These are phyloP conservation scores for Globodera ellingtonae DNA, from an alignment of 1,140 invertebrate species.

Conservation along the genomic window DNA sequence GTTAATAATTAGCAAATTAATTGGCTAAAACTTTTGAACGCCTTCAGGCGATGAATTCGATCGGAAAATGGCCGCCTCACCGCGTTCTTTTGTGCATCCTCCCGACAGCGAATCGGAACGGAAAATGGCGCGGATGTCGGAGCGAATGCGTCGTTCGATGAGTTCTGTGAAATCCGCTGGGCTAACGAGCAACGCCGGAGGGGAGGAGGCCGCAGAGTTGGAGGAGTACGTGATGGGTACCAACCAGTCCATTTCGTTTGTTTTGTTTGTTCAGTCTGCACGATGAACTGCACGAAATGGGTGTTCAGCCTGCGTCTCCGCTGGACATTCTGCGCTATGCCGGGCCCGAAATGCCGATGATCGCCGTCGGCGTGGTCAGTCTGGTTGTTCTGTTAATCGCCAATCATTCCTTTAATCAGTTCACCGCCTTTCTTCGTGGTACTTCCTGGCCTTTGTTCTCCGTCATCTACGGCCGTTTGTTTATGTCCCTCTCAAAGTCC, in stretches of 20 bases:
- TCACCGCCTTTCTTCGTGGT: slow-evolving; percentile 54
- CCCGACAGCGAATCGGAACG: background rate
- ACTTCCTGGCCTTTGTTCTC: slow-evolving; percentile 61
- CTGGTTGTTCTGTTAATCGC: background rate
- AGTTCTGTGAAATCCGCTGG: slow-evolving; percentile 33
- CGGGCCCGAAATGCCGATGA: slow-evolving; percentile 37
- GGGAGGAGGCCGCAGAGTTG: slow-evolving; percentile 21
- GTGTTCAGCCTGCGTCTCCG: slow-evolving; percentile 44
- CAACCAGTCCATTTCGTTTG: slow-evolving; percentile 46
- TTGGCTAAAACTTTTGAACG: no score
- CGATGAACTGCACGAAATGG: slow-evolving; percentile 55
- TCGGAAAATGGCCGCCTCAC: background rate
- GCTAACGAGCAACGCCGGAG: slow-evolving; percentile 1
- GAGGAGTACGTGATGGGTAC: slow-evolving; percentile 65
- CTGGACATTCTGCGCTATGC: slow-evolving; percentile 55
- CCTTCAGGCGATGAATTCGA: no score
- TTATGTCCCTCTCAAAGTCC: slow-evolving; percentile 43
- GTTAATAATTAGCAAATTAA: no score
- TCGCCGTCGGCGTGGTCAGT: slow-evolving; percentile 30
- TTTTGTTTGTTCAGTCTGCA: slow-evolving; percentile 20
- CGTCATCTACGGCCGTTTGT: slow-evolving; percentile 59
- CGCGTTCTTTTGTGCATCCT: background rate
- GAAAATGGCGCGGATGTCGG: slow-evolving; percentile 15
- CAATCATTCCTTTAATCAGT: slow-evolving; percentile 18
- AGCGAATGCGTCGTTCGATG: slow-evolving; percentile 34